Evolutionary conservation across 2,888 invertebrate species (phyloP).

Genomic region (Drosophila crucigera): DNA sequence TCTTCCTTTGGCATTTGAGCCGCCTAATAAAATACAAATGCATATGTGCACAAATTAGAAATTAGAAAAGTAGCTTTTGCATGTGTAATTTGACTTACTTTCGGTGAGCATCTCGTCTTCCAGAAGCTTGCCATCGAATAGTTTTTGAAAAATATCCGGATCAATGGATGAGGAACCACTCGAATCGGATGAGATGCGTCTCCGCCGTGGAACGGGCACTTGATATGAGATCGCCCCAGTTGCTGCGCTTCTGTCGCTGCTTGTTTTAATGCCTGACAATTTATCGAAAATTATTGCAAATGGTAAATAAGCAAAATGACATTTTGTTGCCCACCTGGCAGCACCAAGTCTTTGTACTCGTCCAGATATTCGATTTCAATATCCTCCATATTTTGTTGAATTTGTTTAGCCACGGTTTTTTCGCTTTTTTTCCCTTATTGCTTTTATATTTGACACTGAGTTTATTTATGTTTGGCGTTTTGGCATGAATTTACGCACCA

Average conservation of each 20-base stretch:
- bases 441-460: conserved; percentile 4
- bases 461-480: conserved; percentile 7
- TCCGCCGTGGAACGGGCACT: conserved; percentile 17
- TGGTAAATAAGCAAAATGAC: not conserved
- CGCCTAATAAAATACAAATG: conserved; percentile 7
- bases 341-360: conserved; percentile 83
- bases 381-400: conserved; percentile 79
- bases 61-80: not conserved
- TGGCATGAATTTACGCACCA: conserved; percentile 13
- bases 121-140: conserved; percentile 74
- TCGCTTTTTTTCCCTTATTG: conserved; percentile 8
- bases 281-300: not conserved
- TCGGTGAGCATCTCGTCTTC: conserved; percentile 71
- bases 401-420: conserved; percentile 1
- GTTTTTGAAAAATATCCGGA: conserved; percentile 81
- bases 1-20: conserved; percentile 18
- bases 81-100: conserved; percentile 35
- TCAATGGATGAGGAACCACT: conserved; percentile 76
- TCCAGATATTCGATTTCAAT: conserved; percentile 84
- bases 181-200: conserved; percentile 69
- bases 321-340: conserved; percentile 75
- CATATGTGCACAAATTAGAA: not conserved
- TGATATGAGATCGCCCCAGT: conserved; percentile 31
- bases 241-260: conserved; percentile 32
- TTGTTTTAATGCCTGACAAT: conserved; percentile 56